These are phyloP conservation scores for Semicossyphus pulcher DNA, from an alignment of 2,113 vertebrate species.

Conservation along the genomic window DNA sequence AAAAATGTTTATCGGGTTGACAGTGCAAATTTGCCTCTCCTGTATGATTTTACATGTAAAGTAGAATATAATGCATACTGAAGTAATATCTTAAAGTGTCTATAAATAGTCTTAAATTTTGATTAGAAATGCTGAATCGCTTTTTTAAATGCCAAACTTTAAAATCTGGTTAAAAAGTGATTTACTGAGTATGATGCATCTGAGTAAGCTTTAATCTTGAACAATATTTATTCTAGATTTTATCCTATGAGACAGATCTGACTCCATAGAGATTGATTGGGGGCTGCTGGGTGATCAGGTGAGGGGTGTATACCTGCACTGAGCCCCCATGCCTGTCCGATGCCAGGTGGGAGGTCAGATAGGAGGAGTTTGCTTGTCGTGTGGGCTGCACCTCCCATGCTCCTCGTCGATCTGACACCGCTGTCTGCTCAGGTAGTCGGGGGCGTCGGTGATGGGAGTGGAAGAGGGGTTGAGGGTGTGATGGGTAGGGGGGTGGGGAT, in stretches of 20 bases:
- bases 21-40: not conserved
- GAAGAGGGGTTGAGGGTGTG: constrained; percentile 39
- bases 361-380: constrained; percentile 97
- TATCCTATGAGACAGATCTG: constrained; percentile 70
- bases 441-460: constrained; percentile 60
- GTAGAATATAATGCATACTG: too few relatives aligned
- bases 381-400: constrained; percentile 97
- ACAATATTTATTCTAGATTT: not conserved
- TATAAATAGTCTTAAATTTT: not conserved
- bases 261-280: constrained; percentile 46
- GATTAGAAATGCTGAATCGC: not conserved
- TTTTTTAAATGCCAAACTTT: not conserved
- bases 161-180: not conserved
- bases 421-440: constrained; percentile 86
- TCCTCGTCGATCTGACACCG: constrained; percentile 94
- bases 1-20: not conserved
- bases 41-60: too few relatives aligned
- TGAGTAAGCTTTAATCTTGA: not conserved
- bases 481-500: constrained; percentile 36
- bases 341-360: constrained; percentile 97
- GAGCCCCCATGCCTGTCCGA: constrained; percentile 99
- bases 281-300: constrained; percentile 66
- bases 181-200: not conserved
- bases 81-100: not conserved
- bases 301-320: constrained; percentile 92